Base-by-base conservation (phyloP, 2,113 vertebrate genomes). In the Forbesichthys papilliferus region DNA sequence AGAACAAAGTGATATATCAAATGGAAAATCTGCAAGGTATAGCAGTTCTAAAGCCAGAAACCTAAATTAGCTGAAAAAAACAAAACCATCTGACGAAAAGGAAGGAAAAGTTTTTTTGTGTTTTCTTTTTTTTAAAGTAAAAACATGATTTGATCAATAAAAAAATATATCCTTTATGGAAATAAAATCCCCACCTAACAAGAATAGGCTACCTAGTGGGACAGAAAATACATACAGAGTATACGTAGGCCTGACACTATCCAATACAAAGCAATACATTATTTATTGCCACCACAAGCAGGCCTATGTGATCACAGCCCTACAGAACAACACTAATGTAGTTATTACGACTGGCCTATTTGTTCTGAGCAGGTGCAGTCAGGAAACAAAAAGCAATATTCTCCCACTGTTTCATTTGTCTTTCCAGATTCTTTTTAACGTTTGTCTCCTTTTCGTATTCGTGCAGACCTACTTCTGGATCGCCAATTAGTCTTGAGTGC, bases 1-100 rank as follows among this genome's bases (percentile, higher is more conserved):
- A 86, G 83, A 84, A 82, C 87, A 87, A 84, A 86, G 82, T 81
- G 54, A 86, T 87, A 83, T 59, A 86, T 87, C 61, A 84, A 71
- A 73, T 55, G 47, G 65, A 80, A 34, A 68, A 80, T 69, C 5
- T 79, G 84, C 79, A 79, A 78, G 78, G 66, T 74, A 81, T 66
- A 82, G 67, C 75, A 59, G 66, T 83, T 87, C 69, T 63, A 79
- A 68, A 87, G 72, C 74, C 68, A 69, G 71, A 13, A 74, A 77
- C 81, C 68, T 70, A 80, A 87, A 88, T 87, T 86, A 86, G 84
- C 77, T 59, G 68, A 78, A 82, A 70, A 79, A 84, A 86, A 86
- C 81, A 80, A 84, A 81, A 81, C 74, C 76, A 68, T 64, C 42
- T 36, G 54, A 68, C 48, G 68, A 76, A 86, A 87, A 77, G 62